phyloP scores from a whole-genome alignment of 2,888 invertebrate genomes.

The Heteromurus nitidus region DNA sequence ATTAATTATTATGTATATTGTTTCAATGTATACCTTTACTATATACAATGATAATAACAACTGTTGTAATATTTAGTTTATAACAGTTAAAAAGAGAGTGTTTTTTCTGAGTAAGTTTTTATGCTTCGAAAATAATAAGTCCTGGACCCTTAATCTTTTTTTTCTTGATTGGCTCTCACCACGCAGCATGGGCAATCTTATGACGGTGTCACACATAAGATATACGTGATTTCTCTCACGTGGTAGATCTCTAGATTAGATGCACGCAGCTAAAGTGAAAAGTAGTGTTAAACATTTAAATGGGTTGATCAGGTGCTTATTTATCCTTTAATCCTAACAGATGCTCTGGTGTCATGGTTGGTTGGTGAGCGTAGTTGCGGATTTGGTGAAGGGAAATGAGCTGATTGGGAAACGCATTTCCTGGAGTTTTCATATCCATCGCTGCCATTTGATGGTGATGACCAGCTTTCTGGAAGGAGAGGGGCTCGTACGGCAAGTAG shows the following conservation, averaged over 20 bases:
- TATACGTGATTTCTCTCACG: not conserved
- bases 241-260: no score
- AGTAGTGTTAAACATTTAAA: no score
- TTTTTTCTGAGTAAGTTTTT: not conserved
- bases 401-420: conserved; percentile 89
- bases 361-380: conserved; percentile 95
- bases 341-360: conserved; percentile 85
- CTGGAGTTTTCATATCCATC: conserved; percentile 76
- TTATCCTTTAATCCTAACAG: conserved; percentile 77
- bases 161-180: conserved; percentile 26
- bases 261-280: no score
- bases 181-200: no score
- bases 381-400: conserved; percentile 97
- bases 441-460: conserved; percentile 75
- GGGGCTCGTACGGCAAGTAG: conserved; percentile 91
- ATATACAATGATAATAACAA: not conserved
- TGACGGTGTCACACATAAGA: not conserved
- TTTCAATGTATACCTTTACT: not conserved
- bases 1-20: not conserved
- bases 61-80: not conserved
- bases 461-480: conserved; percentile 86
- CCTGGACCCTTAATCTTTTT: conserved; percentile 57
- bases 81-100: conserved; percentile 2
- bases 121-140: conserved; percentile 44
- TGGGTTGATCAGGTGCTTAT: conserved; percentile 54